These are phyloP conservation scores for Chalcis sispes DNA, from an alignment of 2,888 invertebrate species.

Conservation along the genomic window DNA sequence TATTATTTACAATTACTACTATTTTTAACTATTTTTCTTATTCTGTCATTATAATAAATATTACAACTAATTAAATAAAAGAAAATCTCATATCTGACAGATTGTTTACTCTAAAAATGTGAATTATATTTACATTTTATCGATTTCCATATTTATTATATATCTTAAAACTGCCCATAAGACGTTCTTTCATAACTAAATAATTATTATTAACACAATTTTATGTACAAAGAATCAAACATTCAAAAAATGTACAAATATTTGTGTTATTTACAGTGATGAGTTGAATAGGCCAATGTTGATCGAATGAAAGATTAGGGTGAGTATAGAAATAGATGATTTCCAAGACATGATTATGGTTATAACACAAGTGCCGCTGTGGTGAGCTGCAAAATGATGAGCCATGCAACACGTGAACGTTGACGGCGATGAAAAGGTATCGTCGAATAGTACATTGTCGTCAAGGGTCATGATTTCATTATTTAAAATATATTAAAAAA, in stretches of 20 bases:
- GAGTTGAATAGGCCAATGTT: constrained; percentile 39
- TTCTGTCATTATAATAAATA: constrained; percentile 9
- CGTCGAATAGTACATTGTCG: constrained; percentile 28
- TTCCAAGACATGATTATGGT: constrained; percentile 56
- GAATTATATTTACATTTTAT: no score
- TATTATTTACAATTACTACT: constrained; percentile 45
- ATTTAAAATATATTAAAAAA: constrained; percentile 8
- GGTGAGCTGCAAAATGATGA: constrained; percentile 57
- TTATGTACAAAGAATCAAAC: constrained; percentile 48
- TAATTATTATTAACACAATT: constrained; percentile 33
- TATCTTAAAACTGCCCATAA: constrained; percentile 10
- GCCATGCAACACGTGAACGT: constrained; percentile 58
- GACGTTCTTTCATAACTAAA: constrained; percentile 37
- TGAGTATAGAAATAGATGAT: constrained; percentile 50
- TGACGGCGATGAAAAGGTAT: constrained; percentile 43
- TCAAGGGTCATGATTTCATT: constrained; percentile 7
- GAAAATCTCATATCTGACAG: constrained; percentile 41
- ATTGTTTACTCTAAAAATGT: no score
- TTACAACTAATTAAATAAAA: constrained; percentile 25
- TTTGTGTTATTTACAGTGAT: constrained; percentile 54
- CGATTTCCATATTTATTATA: background rate
- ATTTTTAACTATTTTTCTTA: constrained; percentile 5
- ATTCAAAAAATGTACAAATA: constrained; percentile 42
- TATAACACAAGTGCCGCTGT: constrained; percentile 55
- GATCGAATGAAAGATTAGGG: constrained; percentile 52